Evolutionary conservation across 2,797 vertebrate genomes (phyloP).

Genomic region (Petrocephalus sullivani): DNA sequence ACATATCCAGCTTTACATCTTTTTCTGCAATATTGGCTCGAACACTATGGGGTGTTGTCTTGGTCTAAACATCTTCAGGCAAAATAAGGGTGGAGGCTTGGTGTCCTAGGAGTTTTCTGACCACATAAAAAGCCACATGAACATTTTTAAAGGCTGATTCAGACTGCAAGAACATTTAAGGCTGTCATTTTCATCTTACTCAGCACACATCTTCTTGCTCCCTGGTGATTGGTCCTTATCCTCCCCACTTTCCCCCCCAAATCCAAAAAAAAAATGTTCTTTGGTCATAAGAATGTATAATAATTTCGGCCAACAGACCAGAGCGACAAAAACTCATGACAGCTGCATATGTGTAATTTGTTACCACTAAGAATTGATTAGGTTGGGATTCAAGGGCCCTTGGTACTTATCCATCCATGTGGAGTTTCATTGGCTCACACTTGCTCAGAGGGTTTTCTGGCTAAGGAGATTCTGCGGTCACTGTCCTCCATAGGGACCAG

Average conservation of each 20-base stretch:
- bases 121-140: background rate
- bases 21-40: background rate
- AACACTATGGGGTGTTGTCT: conserved; percentile 5
- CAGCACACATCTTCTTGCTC: background rate
- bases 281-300: background rate
- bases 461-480: background rate
- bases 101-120: background rate
- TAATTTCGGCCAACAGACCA: background rate
- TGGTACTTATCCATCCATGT: background rate
- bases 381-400: background rate
- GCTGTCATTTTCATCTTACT: conserved; percentile 1
- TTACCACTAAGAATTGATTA: background rate
- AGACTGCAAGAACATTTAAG: background rate
- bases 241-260: background rate
- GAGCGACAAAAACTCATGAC: background rate
- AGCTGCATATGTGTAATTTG: conserved; percentile 8
- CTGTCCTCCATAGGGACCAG: background rate
- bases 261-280: background rate
- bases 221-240: background rate
- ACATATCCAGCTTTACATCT: background rate
- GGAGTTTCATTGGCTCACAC: background rate
- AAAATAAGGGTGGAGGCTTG: background rate
- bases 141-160: background rate
- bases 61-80: background rate
- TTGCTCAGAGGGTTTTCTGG: background rate